Evolutionary conservation across 2,797 vertebrate genomes (phyloP).

Genomic region (Muraenolepis orangiensis): DNA sequence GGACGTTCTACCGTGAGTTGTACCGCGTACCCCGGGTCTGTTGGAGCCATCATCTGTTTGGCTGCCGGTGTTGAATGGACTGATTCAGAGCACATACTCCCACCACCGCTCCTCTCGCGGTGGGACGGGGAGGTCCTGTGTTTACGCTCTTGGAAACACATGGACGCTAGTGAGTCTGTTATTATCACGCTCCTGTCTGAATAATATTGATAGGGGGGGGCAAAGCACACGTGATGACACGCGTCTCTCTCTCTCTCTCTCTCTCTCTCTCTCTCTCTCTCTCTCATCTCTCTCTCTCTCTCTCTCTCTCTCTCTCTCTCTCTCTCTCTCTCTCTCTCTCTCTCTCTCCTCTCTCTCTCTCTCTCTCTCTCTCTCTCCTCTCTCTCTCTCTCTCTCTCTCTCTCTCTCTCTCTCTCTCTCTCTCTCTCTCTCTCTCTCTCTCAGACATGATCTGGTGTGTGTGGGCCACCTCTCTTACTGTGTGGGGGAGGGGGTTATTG

Average conservation of each 20-base stretch:
- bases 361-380: no score
- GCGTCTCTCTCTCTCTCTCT: no score
- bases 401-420: no score
- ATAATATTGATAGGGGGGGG: background rate
- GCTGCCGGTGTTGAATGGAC: background rate
- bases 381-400: no score
- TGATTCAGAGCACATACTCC: background rate
- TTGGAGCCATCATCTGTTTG: background rate
- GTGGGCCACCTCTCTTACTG: background rate
- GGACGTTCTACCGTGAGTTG: background rate
- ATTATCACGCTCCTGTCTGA: background rate
- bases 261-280: no score
- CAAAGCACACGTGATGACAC: background rate
- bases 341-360: no score
- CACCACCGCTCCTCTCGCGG: background rate
- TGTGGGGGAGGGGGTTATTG: background rate
- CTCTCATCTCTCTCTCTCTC: no score
- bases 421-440: no score
- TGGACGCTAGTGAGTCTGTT: background rate
- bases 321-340: no score
- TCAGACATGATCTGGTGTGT: slow-evolving; percentile 7
- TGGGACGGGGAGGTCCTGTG: no score
- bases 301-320: no score
- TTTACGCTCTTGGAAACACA: no score
- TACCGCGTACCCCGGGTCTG: background rate